Evolutionary conservation across 2,113 vertebrate species (phyloP), one percentile per base, ranked within the genome.

Genomic region (Archilochus colubris): DNA sequence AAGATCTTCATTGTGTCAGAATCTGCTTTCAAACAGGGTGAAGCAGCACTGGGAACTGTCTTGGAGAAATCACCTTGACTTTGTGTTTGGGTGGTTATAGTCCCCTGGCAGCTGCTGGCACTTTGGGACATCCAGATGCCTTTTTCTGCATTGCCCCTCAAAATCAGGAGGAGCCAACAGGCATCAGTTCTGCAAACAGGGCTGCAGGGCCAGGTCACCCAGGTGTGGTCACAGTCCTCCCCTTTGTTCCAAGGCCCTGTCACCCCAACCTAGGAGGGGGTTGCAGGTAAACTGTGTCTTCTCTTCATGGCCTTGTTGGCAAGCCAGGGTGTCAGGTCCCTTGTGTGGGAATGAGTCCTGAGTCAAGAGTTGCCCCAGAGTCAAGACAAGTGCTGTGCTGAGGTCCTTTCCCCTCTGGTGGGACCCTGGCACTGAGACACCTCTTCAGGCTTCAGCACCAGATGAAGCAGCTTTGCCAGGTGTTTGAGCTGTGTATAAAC

Each of bases 91-190:
- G 51, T 21, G 7, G 10, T 36, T 82, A 27, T 7, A 46, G 38
- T 1, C 1, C n/a, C 0, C 0, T 27, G 46, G 66, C 81, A 16
- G 44, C 24, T 38, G 33, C 44, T 3, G 1, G 23, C 46, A 28
- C 46, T 55, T 54, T 7, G 43, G 59, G 40, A 67, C 53, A 25
- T 20, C 46, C 66, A 21, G 22, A 27, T 43, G 57, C 25, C 33
- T 30, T 82, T 70, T 46, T 72, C 5, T 14, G 58, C 31, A 4
- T n/a, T 33, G 15, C 31, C n/a, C 24, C 63, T 33, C 28, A 15
- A 27, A 50, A 58, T 21, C 63, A 59, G 23, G 9, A 28, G 64
- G 51, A 46, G 31, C 62, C 43, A 48, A 12, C 68, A 17, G 40
- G 27, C 24, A 6, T 30, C 1, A 1, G 54, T 55, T 62, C 24